Evolutionary conservation across 1,140 invertebrate species (phyloP).

Genomic region (Drosophila repleta): DNA sequence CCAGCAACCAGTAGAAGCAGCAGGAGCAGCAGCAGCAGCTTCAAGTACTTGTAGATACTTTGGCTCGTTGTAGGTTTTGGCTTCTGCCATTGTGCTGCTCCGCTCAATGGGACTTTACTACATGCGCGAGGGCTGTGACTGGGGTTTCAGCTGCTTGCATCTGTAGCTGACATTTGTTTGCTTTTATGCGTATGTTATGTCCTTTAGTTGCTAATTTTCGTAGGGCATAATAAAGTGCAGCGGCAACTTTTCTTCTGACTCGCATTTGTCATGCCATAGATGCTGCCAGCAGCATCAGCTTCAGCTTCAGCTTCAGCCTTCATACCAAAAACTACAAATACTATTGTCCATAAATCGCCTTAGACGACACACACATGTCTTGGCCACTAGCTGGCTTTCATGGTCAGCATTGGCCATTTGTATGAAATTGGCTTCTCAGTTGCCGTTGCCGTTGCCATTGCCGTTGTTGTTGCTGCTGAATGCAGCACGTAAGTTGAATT

Average conservation of each 20-base stretch:
- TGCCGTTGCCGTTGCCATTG: background rate
- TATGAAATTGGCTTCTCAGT: conserved; percentile 70
- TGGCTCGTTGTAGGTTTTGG: conserved; percentile 58
- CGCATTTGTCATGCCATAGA: conserved; percentile 50
- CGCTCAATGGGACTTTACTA: conserved; percentile 9
- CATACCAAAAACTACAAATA: conserved; percentile 32
- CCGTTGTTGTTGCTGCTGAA: conserved; percentile 20
- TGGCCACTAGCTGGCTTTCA: conserved; percentile 47
- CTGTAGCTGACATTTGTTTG: conserved; percentile 72
- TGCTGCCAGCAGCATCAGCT: conserved; percentile 26
- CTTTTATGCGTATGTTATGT: conserved; percentile 60
- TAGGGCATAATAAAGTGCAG: conserved; percentile 40
- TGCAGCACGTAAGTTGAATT: conserved; percentile 75
- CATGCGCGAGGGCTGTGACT: background rate
- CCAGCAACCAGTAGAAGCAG: conserved; percentile 66
- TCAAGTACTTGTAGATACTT: conserved; percentile 57
- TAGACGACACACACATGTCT: conserved; percentile 47
- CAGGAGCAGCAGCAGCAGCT: conserved; percentile 62
- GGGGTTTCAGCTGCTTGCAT: conserved; percentile 40
- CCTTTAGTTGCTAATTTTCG: conserved; percentile 58
- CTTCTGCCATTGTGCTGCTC: conserved; percentile 35
- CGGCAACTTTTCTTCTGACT: conserved; percentile 28
- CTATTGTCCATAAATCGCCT: conserved; percentile 70
- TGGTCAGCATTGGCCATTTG: conserved; percentile 62
- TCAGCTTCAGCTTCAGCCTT: too few relatives aligned